phyloP scores from a whole-genome alignment of 30 jellyfish, hydroid and myxozoan species.

The Pelagia noctiluca region DNA sequence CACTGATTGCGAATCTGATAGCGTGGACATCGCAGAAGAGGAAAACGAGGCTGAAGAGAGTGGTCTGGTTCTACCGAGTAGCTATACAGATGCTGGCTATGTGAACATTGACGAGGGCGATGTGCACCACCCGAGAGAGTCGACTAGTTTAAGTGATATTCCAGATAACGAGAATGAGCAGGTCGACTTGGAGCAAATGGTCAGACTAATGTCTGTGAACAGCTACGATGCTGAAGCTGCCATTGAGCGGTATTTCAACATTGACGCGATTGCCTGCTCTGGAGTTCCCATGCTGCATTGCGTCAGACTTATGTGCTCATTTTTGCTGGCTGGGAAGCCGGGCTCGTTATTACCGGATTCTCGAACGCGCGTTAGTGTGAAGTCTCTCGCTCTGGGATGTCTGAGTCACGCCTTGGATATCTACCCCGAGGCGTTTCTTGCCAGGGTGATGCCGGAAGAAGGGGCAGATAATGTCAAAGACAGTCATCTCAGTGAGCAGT shows the following conservation, averaged over 20 bases:
- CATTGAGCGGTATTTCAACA: slow-evolving; percentile 82
- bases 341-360: slow-evolving; percentile 89
- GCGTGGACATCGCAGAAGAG: slow-evolving; percentile 43
- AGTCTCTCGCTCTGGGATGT: slow-evolving; percentile 88
- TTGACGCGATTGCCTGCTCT: slow-evolving; percentile 97
- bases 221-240: slow-evolving; percentile 89
- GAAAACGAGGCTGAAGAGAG: slow-evolving; percentile 80
- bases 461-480: background rate
- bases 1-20: slow-evolving; percentile 15
- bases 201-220: slow-evolving; percentile 77
- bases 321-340: slow-evolving; percentile 82
- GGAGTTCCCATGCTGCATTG: slow-evolving; percentile 96
- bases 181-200: slow-evolving; percentile 74
- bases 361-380: slow-evolving; percentile 93
- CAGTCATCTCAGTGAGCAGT: slow-evolving; percentile 50
- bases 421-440: slow-evolving; percentile 92
- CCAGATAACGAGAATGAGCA: slow-evolving; percentile 80
- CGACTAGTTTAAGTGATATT: slow-evolving; percentile 72
- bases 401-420: slow-evolving; percentile 78
- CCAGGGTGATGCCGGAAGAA: slow-evolving; percentile 89
- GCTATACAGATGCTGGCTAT: slow-evolving; percentile 88
- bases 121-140: slow-evolving; percentile 44
- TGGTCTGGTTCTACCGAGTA: slow-evolving; percentile 83
- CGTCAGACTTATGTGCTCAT: slow-evolving; percentile 95
- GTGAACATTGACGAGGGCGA: slow-evolving; percentile 81